These are phyloP conservation scores for Malurus melanocephalus DNA, from an alignment of 2,113 vertebrate genomes.

Conservation along the genomic window DNA sequence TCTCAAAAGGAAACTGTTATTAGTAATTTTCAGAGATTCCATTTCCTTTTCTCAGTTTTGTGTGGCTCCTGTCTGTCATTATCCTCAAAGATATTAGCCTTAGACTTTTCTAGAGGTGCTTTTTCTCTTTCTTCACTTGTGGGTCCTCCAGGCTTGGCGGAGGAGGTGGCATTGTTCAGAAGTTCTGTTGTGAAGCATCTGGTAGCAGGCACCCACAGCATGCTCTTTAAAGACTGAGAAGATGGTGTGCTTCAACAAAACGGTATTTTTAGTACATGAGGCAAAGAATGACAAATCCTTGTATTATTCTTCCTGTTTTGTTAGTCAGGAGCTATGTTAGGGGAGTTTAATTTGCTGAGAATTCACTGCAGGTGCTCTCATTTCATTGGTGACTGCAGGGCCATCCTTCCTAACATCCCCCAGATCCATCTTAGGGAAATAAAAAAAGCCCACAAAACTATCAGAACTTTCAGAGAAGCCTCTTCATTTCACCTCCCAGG, in stretches of 20 bases:
- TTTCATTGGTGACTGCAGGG: background rate
- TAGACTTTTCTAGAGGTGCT: background rate
- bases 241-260: background rate
- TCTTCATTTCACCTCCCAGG: background rate
- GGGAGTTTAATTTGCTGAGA: background rate
- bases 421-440: background rate
- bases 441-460: background rate
- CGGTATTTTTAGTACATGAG: background rate
- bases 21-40: background rate
- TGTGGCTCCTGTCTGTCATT: background rate
- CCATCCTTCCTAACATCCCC: background rate
- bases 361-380: background rate
- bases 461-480: background rate
- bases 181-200: background rate
- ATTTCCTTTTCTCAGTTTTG: background rate
- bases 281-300: background rate
- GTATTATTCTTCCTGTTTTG: background rate
- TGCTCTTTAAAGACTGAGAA: background rate
- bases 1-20: background rate
- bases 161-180: background rate
- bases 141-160: rapidly evolving
- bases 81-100: background rate
- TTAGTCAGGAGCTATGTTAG: background rate
- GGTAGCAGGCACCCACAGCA: background rate
- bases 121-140: background rate